phyloP scores from a whole-genome alignment of 2,113 vertebrate genomes.

The Aegithalos caudatus region DNA sequence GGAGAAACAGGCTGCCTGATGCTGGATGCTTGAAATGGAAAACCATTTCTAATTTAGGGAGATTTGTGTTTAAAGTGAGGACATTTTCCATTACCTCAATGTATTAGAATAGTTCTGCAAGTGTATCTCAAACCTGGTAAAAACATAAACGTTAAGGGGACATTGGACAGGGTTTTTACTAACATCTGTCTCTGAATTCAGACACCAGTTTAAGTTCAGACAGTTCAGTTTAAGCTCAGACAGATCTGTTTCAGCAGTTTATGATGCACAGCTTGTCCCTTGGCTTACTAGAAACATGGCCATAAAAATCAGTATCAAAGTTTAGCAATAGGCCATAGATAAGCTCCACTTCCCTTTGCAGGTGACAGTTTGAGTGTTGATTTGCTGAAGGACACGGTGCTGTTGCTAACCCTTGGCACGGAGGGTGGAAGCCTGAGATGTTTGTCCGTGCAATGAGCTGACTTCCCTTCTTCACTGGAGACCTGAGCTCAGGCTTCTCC shows the following conservation, averaged over 20 bases:
- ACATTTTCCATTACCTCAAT: conserved; percentile 5
- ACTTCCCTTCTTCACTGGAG: neutral
- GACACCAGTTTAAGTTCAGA: neutral
- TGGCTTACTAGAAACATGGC: neutral
- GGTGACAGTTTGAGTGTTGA: neutral
- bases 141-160: neutral
- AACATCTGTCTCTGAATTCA: neutral
- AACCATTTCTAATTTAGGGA: neutral
- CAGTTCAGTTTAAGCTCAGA: neutral
- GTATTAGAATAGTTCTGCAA: neutral
- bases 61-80: neutral
- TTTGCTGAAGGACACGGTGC: neutral
- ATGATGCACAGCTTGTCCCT: neutral
- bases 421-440: neutral
- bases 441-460: neutral
- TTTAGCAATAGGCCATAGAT: neutral
- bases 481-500: neutral
- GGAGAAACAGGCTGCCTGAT: neutral
- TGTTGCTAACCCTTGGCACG: neutral
- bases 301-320: neutral
- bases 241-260: neutral
- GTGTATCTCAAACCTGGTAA: neutral
- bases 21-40: neutral
- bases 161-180: neutral
- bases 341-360: neutral